Conservation (phyloP, 2,888 invertebrate species). For the Augochlorella aurata region DNA sequence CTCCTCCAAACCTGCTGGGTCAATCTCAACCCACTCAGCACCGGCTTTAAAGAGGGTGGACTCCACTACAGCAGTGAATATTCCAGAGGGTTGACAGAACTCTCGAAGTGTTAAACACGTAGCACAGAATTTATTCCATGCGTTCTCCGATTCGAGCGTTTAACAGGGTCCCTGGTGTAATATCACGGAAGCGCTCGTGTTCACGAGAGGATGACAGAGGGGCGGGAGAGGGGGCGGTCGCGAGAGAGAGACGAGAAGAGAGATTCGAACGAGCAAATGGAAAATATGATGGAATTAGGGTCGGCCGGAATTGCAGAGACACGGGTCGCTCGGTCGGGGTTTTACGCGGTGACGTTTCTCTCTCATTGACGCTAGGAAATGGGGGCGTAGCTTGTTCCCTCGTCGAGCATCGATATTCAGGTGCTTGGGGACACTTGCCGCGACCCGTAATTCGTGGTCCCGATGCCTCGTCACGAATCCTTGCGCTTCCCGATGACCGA, state of each 20-base stretch:
- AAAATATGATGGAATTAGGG: slow-evolving; percentile 49
- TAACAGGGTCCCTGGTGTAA: neutral
- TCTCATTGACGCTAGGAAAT: slow-evolving; percentile 27
- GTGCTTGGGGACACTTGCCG: slow-evolving; percentile 26
- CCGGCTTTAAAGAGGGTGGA: too few relatives aligned
- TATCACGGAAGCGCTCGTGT: neutral
- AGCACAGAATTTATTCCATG: neutral
- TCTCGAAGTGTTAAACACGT: neutral
- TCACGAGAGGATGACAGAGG: neutral
- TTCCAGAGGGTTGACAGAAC: too few relatives aligned
- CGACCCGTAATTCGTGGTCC: slow-evolving; percentile 49
- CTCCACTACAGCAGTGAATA: too few relatives aligned
- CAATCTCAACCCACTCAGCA: too few relatives aligned
- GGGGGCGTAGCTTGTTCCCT: slow-evolving; percentile 19
- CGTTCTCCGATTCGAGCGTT: neutral
- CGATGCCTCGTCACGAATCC: slow-evolving; percentile 53
- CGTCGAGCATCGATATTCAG: slow-evolving; percentile 51
- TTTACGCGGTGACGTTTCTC: slow-evolving; percentile 29
- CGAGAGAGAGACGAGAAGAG: neutral
- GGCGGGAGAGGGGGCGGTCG: neutral
- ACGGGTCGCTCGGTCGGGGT: slow-evolving; percentile 21
- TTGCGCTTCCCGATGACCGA: slow-evolving; percentile 16
- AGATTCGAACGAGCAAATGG: slow-evolving; percentile 19
- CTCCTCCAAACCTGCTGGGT: too few relatives aligned
- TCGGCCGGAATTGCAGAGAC: slow-evolving; percentile 22